Base-by-base conservation (phyloP, 2,797 vertebrate species). In the Sebastes taczanowskii region DNA sequence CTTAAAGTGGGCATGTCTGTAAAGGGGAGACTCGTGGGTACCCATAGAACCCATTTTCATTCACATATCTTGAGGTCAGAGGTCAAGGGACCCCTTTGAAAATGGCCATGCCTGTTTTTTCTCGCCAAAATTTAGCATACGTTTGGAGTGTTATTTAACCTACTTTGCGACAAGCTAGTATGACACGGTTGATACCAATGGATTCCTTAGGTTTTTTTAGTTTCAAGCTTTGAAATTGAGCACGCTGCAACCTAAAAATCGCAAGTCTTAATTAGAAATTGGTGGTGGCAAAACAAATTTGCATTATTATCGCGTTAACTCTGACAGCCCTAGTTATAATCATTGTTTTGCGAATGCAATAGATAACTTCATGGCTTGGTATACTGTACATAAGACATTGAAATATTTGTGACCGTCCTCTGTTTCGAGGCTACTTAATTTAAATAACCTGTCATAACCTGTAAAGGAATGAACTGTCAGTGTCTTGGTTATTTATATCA, bases 391-490 rank as follows among this genome's bases (percentile, higher is more conserved):
- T 25, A 69, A 49, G 9, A 65, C 35, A 66, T 9, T 74, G 1
- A 27, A 68, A 63, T 83, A 66, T 66, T 22, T 74, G 18, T n/a
- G 70, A 22, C 11, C 3, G 5, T 53, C 20, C 13, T 65, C 18
- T 75, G 29, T 56, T 71, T 84, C 55, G 49, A 83, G 27, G 35
- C 2, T 16, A 3, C 61, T 32, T 71, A 27, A 84, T 80, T 83
- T 25, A 75, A 85, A 82, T 77, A 79, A 88, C 75, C 82, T 83
- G 74, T 78, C 77, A 79, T 74, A 71, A 73, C 55, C 58, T 78
- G 71, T 55, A 66, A 78, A 71, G 23, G 74, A 73, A 77, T 46
- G 22, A 66, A 27, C 22, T 63, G 34, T 42, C 18, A 23, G 34
- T 56, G 34, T 74, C 59, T 63, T 66, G 20, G 38, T 80, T 85